Conservation (phyloP, 2,888 invertebrate species). For the Gnatocerus cornutus region DNA sequence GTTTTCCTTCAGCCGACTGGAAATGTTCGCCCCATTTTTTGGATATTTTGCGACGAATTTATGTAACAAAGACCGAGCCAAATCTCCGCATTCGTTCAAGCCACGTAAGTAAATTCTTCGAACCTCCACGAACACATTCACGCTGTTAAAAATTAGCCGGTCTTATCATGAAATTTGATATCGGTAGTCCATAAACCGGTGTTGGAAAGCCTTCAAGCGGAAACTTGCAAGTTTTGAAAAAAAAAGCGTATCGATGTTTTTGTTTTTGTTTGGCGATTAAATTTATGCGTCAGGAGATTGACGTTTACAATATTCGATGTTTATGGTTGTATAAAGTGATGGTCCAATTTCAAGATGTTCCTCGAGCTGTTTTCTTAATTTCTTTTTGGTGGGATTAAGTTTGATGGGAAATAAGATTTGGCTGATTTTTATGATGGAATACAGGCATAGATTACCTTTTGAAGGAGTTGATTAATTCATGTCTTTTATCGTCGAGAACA, state of each 20-base stretch:
- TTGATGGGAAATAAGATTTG: not conserved
- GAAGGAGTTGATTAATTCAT: not conserved
- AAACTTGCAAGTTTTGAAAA: not conserved
- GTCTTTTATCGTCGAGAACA: constrained; percentile 3
- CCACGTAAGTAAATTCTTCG: no score
- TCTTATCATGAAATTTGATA: no score
- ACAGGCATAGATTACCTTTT: not conserved
- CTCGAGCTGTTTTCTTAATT: not conserved
- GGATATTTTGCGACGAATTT: no score
- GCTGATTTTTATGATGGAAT: not conserved
- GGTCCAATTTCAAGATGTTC: not conserved
- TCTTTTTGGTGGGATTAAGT: not conserved
- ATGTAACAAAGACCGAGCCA: no score
- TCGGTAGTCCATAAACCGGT: no score
- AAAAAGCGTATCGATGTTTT: not conserved
- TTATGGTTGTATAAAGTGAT: no score
- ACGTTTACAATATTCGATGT: not conserved
- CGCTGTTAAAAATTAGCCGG: no score
- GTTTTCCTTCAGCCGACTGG: no score
- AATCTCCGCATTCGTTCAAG: no score
- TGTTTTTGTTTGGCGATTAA: not conserved
- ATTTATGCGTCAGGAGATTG: not conserved
- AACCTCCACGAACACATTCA: no score
- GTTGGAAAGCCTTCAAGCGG: not conserved
- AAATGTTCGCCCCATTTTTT: no score